Evolutionary conservation across 1,140 invertebrate species (phyloP).

Genomic region (Chironomus striatipennis): DNA sequence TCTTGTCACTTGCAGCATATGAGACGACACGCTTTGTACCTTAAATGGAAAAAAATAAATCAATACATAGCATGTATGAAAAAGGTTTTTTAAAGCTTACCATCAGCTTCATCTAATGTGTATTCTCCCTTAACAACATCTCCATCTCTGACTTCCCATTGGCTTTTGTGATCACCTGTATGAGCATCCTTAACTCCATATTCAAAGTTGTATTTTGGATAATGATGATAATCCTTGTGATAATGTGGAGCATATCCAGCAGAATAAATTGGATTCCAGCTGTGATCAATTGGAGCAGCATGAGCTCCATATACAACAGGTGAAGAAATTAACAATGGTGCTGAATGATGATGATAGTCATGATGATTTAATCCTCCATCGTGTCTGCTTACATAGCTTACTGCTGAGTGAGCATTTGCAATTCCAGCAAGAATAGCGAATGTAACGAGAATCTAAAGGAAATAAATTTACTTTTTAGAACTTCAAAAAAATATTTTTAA

Average conservation of each 20-base stretch:
- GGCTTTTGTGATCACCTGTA: constrained; percentile 60
- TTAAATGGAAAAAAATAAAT: not conserved
- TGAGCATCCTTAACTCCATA: constrained; percentile 63
- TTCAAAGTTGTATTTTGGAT: constrained; percentile 62
- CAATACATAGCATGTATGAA: not conserved
- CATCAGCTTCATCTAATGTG: constrained; percentile 31
- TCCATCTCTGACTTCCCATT: constrained; percentile 52
- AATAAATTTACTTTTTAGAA: not conserved
- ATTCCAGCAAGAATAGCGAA: not conserved
- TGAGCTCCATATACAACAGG: constrained; percentile 6
- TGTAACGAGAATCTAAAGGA: not conserved
- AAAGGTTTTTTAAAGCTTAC: not conserved
- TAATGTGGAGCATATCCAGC: constrained; percentile 26
- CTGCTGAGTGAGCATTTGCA: not conserved
- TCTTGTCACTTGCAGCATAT: not conserved
- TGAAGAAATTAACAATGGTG: not conserved
- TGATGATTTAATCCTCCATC: not conserved
- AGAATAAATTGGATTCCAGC: constrained; percentile 6
- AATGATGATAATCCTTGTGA: constrained; percentile 30
- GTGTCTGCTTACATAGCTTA: not conserved
- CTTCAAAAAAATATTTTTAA: not conserved
- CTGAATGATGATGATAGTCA: not conserved
- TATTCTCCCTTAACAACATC: constrained; percentile 52
- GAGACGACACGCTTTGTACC: constrained; percentile 11
- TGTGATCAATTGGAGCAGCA: not conserved